Evolutionary conservation across 2,888 invertebrate genomes (phyloP).

Genomic region (Sphinx pinastri): DNA sequence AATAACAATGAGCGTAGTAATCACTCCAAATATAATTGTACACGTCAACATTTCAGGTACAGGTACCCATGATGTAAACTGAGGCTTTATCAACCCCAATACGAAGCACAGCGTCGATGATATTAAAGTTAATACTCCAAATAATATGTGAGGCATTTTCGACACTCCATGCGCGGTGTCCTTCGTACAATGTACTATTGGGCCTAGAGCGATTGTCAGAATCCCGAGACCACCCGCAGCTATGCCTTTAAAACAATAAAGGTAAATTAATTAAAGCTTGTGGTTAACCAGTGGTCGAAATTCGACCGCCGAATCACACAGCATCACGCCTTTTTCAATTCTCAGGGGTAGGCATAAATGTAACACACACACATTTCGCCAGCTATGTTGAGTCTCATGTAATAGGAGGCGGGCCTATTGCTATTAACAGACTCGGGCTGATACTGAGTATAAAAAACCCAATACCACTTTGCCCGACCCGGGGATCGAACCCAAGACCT

Average conservation of each 20-base stretch:
- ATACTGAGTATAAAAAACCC: too few relatives aligned
- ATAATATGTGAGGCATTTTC: constrained; percentile 35
- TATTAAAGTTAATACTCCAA: constrained; percentile 43
- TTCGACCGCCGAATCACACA: too few relatives aligned
- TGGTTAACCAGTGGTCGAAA: too few relatives aligned
- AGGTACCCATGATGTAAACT: constrained; percentile 45
- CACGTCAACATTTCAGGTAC: constrained; percentile 38
- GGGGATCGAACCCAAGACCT: too few relatives aligned
- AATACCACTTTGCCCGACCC: too few relatives aligned
- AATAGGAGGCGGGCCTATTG: too few relatives aligned
- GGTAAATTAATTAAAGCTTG: background rate
- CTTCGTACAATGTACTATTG: constrained; percentile 26
- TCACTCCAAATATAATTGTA: constrained; percentile 45
- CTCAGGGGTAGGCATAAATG: too few relatives aligned
- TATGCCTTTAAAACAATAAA: constrained; percentile 40
- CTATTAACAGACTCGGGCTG: too few relatives aligned
- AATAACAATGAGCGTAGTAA: constrained; percentile 47
- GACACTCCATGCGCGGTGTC: constrained; percentile 16
- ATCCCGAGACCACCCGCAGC: constrained; percentile 34
- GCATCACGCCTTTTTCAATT: too few relatives aligned
- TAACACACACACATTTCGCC: too few relatives aligned
- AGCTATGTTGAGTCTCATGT: too few relatives aligned
- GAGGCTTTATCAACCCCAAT: constrained; percentile 45
- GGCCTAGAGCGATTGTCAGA: constrained; percentile 36
- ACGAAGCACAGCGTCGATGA: constrained; percentile 52